phyloP scores from a whole-genome alignment of 2,113 vertebrate species.

The Sinocyclocheilus rhinocerous region DNA sequence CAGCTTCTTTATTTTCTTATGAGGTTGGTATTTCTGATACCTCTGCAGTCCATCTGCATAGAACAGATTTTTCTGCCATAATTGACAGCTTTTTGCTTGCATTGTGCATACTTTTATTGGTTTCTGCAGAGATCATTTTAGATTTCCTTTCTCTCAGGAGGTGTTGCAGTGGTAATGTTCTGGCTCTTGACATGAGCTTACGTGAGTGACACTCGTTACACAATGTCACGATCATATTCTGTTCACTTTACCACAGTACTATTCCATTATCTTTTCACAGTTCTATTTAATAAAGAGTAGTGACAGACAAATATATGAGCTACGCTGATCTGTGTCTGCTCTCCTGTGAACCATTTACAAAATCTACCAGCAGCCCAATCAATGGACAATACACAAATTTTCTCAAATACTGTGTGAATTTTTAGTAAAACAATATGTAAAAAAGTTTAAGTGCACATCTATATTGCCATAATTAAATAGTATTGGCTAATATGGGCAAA shows the following conservation, averaged over 20 bases:
- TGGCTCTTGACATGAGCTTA: no score
- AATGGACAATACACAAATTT: neutral
- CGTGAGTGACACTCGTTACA: no score
- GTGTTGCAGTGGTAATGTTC: neutral
- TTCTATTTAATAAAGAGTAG: no score
- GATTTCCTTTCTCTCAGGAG: neutral
- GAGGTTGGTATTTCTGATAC: neutral
- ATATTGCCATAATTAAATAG: no score
- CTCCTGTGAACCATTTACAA: neutral
- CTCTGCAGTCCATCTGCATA: neutral
- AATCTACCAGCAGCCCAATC: neutral
- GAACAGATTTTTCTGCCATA: neutral
- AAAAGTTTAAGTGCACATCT: no score
- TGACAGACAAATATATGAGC: neutral
- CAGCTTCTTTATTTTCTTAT: neutral
- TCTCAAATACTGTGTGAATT: no score
- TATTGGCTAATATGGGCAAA: no score
- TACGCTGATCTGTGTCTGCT: neutral
- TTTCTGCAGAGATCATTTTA: neutral
- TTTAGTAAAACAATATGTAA: no score
- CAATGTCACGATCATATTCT: no score
- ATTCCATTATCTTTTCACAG: no score
- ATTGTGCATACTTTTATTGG: neutral
- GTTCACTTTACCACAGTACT: no score
- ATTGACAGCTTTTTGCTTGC: neutral